Percentiles rank a stretch among this genome's conserved stretches.
Conservation (phyloP, 2,797 vertebrate species). For the Tenualosa ilisha region DNA sequence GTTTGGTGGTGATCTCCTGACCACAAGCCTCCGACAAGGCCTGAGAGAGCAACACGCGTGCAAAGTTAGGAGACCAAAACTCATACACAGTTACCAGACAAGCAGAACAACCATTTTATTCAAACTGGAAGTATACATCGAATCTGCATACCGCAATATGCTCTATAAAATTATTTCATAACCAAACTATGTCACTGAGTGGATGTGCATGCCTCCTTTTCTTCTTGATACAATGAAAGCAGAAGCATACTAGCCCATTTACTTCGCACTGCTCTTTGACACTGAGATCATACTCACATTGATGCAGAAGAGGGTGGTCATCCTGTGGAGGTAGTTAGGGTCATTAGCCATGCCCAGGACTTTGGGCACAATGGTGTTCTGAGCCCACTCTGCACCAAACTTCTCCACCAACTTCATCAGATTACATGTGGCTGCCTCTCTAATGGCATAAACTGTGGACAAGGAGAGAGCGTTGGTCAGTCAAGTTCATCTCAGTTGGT, state of each 20-base stretch:
- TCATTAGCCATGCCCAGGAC: conserved; percentile 90
- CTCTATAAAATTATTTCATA: too few relatives aligned
- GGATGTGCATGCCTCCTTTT: too few relatives aligned
- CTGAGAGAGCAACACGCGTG: conserved; percentile 56
- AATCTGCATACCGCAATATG: too few relatives aligned
- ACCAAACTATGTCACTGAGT: too few relatives aligned
- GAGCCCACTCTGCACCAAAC: conserved; percentile 90
- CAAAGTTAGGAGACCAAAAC: not conserved
- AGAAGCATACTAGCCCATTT: not conserved
- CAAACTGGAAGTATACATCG: too few relatives aligned
- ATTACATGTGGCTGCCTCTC: conserved; percentile 89
- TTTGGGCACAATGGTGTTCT: conserved; percentile 90
- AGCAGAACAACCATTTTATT: not conserved
- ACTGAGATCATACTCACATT: conserved; percentile 77
- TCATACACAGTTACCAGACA: not conserved
- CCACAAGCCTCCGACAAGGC: conserved; percentile 86
- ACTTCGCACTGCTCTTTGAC: not conserved
- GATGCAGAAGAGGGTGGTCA: conserved; percentile 93
- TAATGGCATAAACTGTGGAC: conserved; percentile 84
- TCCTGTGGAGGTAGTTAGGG: conserved; percentile 91
- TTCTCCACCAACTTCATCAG: conserved; percentile 91
- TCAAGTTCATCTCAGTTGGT: not conserved
- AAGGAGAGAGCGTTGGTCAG: not conserved
- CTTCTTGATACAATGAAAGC: not conserved
- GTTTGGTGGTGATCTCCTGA: conserved; percentile 89